Conservation (phyloP, 2,797 vertebrate species). For the Benthosema pterotum region DNA sequence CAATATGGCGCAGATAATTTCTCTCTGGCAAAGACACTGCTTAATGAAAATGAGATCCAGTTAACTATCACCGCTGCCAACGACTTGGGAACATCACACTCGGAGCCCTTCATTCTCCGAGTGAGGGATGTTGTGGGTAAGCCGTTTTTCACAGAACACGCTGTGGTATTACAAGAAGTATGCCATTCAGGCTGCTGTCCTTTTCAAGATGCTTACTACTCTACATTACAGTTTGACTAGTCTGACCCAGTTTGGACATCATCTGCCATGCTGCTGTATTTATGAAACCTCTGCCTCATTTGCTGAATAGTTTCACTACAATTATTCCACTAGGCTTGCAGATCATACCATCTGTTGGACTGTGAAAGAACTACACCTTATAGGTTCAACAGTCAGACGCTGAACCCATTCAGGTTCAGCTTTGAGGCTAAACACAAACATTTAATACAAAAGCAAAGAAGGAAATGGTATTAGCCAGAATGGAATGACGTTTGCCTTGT, state of each 20-base stretch:
- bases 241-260: slow-evolving; percentile 2
- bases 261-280: slow-evolving; percentile 11
- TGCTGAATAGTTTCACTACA: not conserved
- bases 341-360: not conserved
- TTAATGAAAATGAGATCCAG: slow-evolving; percentile 44
- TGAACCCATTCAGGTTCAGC: not conserved
- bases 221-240: slow-evolving; percentile 32
- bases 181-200: slow-evolving; percentile 20
- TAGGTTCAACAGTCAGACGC: slow-evolving; percentile 1
- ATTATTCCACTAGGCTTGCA: not conserved
- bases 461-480: no score
- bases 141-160: not conserved
- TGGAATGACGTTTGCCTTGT: no score
- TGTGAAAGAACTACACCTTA: not conserved
- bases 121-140: slow-evolving; percentile 81
- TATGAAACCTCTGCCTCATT: not conserved
- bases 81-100: slow-evolving; percentile 73
- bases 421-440: no score
- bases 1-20: slow-evolving; percentile 13
- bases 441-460: no score
- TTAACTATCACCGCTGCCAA: slow-evolving; percentile 80
- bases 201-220: slow-evolving; percentile 10
- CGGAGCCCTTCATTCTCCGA: slow-evolving; percentile 59
- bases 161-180: slow-evolving; percentile 1
- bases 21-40: slow-evolving; percentile 37